These are phyloP conservation scores for Cyphomyrus plagiostoma DNA, from an alignment of 2,113 vertebrate genomes.

Conservation along the genomic window DNA sequence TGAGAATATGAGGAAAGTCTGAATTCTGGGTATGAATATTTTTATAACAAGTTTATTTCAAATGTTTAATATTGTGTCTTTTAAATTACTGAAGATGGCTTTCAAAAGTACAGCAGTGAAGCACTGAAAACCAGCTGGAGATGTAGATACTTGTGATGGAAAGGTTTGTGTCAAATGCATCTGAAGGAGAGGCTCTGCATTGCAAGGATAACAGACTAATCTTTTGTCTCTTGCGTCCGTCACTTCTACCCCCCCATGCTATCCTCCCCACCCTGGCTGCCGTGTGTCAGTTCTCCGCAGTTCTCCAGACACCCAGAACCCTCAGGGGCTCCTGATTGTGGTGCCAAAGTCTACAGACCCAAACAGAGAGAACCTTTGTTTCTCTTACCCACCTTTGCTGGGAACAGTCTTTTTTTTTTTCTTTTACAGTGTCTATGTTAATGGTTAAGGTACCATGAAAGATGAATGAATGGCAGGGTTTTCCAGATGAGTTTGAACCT, in stretches of 20 bases:
- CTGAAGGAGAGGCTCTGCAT: not conserved
- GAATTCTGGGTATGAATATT: not conserved
- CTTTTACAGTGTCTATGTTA: not conserved
- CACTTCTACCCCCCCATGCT: not conserved
- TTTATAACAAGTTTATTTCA: not conserved
- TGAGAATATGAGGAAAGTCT: not conserved
- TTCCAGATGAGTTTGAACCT: not conserved
- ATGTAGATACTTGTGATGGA: not conserved
- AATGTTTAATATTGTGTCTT: not conserved
- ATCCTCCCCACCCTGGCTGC: not conserved
- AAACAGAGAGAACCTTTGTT: not conserved
- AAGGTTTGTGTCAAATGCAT: not conserved
- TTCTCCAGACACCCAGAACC: not conserved
- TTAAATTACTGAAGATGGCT: not conserved
- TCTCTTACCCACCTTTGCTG: not conserved
- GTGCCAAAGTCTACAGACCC: not conserved
- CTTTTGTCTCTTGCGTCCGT: not conserved
- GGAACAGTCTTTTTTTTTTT: not conserved
- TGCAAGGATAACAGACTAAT: not conserved
- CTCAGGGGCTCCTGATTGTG: not conserved
- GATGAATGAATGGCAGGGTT: not conserved
- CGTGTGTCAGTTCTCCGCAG: not conserved
- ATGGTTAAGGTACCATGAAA: not conserved
- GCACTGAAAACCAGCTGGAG: not conserved
- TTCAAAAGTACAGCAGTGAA: not conserved